Evolutionary conservation across 2,113 vertebrate genomes (phyloP), one percentile per base, ranked within the genome.

Genomic region (Heterotilapia buettikoferi): DNA sequence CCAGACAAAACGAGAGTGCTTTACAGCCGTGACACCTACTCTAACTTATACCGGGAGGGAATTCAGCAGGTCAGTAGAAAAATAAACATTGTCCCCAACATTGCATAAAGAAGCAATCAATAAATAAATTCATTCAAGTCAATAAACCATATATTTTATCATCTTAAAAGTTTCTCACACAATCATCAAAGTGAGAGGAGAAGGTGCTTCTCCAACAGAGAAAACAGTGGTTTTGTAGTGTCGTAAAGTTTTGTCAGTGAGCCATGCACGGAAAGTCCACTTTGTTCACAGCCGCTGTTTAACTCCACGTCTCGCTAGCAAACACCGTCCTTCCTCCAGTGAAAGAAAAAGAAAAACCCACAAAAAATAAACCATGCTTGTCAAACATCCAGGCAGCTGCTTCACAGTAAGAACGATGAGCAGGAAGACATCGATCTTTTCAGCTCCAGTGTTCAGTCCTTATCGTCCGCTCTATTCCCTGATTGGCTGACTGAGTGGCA

Each of bases 41-140:
- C 94, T 88, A 92, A 94, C 94, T 94, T 86, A 94, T 93, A 94
- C 92, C 82, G 85, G 93, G 86, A 90, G 91, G 91, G 92, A 88
- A 90, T 90, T 94, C 91, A 93, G 94, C 90, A 92, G 89, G 94
- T 96, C 89, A 89, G 96, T 97, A 97, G 94, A 96, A 97, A 97
- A 97, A 97, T 97, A 97, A 97, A 96, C 95, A 95, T 96, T 94
- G 95, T 95, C 89, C 88, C 93, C 93, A 96, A 95, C 96, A 93
- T 96, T 97, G 96, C 96, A 97, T 96, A 97, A 97, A 96, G 94
- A 94, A 96, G 94, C 94, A 93, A 92, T 95, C 90, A 76, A 91
- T 93, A 95, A 96, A 96, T 94, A 90, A 96, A 96, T 93, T 94
- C 93, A 94, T 96, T 96, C 95, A 95, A 94, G 96, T 97, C 94